A percentile compares a stretch with the other conserved stretches of the same genome.
These are phyloP conservation scores for Dicyrtomina minuta DNA, from an alignment of 2,888 invertebrate species.

Conservation along the genomic window DNA sequence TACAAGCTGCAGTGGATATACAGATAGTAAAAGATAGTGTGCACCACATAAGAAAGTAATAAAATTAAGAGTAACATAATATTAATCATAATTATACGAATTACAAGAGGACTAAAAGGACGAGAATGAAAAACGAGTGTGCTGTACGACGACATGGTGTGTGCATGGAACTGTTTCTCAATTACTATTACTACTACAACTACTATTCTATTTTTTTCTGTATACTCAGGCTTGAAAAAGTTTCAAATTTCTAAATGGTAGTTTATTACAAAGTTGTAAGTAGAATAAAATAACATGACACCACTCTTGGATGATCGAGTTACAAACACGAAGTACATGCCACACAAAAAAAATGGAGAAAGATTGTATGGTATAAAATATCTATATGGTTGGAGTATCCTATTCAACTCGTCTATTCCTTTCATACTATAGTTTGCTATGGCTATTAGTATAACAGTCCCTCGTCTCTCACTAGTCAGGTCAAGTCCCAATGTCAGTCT, in stretches of 20 bases:
- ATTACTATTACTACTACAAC: constrained; percentile 24
- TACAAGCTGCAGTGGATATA: no score
- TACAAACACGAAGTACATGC: constrained; percentile 4
- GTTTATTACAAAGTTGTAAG: constrained; percentile 22
- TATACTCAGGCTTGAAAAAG: neutral
- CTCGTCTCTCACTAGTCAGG: neutral
- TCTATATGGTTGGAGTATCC: neutral
- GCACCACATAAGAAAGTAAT: no score
- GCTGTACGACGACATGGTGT: no score
- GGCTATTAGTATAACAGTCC: neutral
- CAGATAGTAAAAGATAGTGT: no score
- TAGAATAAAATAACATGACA: constrained; percentile 26
- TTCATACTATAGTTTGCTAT: no score
- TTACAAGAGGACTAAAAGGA: no score
- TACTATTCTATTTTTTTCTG: constrained; percentile 14
- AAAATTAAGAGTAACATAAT: no score
- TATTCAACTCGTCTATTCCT: neutral
- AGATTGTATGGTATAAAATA: neutral
- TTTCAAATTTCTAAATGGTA: constrained; percentile 27
- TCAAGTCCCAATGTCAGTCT: no score
- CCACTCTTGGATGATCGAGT: constrained; percentile 29
- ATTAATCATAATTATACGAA: no score
- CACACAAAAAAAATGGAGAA: neutral
- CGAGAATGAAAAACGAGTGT: no score
- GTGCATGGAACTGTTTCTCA: no score